Evolutionary conservation across 1,140 invertebrate genomes (phyloP), one percentile per base, ranked within the genome.

Genomic region (Scaptodrosophila lebanonensis): DNA sequence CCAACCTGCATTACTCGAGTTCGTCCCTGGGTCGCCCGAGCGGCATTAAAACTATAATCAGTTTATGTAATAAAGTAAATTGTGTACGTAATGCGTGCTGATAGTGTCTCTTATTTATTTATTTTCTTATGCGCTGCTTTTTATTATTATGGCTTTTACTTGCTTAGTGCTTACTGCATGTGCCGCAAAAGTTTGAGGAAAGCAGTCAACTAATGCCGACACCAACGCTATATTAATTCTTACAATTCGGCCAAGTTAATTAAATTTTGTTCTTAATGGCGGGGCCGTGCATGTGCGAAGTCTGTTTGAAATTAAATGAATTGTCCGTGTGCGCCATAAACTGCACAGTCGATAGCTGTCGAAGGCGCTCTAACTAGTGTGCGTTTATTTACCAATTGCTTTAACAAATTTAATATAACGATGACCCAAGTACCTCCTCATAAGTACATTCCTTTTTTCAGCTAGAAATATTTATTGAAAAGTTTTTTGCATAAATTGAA

Each of bases 51-150:
- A 82, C 75, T 82, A 82, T 82, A 82, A 82, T 82, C 75, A 82
- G 75, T 82, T 82, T 82, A 75, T 82, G 75, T 72, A 82, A 75
- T 82, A 82, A 82, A 82, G 75, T 82, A 82, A 82, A 82, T 82
- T 82, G 76, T 82, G 75, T 82, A 75, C 75, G 75, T 82, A 82
- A 82, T 82, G 76, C 75, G 61, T 70, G 69, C 57, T 59, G 75
- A 79, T 79, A 69, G 53, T 79, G 73, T 79, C 75, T 82, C 69
- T 75, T 82, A 82, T 82, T 82, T 82, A 82, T 82, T 73, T 70
- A 66, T 67, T 82, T 73, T 82, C 75, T 73, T 75, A 35, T 50
- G 65, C 65, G 56, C 68, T 79, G 69, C 75, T 79, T 79, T 79
- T 79, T 82, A 79, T 82, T 75, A 82, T 62, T 51, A 56, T 62